Conservation (phyloP, 64 coral and sea anemone species). For the Porites lutea region DNA sequence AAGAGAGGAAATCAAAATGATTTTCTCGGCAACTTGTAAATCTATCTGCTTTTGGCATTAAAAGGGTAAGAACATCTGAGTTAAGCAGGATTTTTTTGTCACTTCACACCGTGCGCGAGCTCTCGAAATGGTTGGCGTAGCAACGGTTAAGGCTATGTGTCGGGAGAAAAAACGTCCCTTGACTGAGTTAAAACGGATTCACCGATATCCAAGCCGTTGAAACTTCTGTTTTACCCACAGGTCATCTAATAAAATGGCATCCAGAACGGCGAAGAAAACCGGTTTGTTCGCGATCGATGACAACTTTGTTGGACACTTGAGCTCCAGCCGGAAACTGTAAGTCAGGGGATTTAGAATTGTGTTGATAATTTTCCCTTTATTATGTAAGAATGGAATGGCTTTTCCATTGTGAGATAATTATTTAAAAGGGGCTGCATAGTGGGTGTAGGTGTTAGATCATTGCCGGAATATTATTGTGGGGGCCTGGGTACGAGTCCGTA, state of each 20-base stretch:
- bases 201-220: too few relatives aligned
- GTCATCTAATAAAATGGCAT: background rate
- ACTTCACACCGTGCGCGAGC: background rate
- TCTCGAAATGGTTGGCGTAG: background rate
- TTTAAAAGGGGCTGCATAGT: too few relatives aligned
- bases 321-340: conserved; percentile 37
- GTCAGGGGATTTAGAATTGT: background rate
- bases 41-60: background rate
- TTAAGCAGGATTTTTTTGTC: background rate
- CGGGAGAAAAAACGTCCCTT: too few relatives aligned
- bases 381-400: too few relatives aligned
- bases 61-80: background rate
- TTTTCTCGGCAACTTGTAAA: background rate
- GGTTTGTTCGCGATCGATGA: background rate
- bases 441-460: too few relatives aligned
- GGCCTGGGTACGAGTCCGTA: too few relatives aligned
- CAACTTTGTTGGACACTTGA: conserved; percentile 9
- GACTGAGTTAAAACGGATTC: too few relatives aligned
- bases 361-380: too few relatives aligned
- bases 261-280: background rate
- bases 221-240: too few relatives aligned
- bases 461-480: too few relatives aligned
- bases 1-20: background rate
- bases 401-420: too few relatives aligned
- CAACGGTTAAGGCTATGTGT: background rate